Evolutionary conservation across 2,888 invertebrate genomes (phyloP), one percentile per base, ranked within the genome.

Genomic region (Andrena flavipes): DNA sequence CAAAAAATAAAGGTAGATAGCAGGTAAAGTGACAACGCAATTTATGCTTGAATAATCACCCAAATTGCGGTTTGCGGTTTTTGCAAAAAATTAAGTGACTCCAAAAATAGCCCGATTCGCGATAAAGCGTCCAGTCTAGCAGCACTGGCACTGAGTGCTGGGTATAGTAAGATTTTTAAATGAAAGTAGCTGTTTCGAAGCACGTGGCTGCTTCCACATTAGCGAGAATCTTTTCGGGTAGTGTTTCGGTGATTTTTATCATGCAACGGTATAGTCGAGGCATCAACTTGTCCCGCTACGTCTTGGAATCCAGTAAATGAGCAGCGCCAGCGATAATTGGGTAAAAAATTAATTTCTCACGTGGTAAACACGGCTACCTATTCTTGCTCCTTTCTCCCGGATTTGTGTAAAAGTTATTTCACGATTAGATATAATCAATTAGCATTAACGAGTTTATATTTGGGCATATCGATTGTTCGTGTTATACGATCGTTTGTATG

Each of bases 231-330:
- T 51, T 63, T 76, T 63, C 30, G 48, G 4, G 7, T 30, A 29
- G 10, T n/a, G 42, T 49, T 35, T 33, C 62, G 5, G 7, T 4
- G 51, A 51, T 33, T 60, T 75, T 68, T 49, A 35, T 10, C 33
- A 23, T 4, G 1, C 67, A 75, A 75, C 74, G 74, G 74, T 67
- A 67, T 59, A 56, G 56, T n/a, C 42, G 35, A 49, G 26, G 26
- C 33, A 42, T 54, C n/a, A 20, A 16, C 64, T 20, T 35, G 42
- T 64, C 49, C 73, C 56, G 35, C 29, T 73, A 73, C 54, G n/a
- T 63, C 23, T 16, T 16, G 67, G 42, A 49, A 74, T 59, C 59
- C 59, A 33, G 16, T 20, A 26, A 54, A 56, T 20, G 35, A n/a
- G 26, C 16, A 23, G 59, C 16, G 16, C 20, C 23, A 13, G 8